A percentile compares a stretch with the other conserved stretches of the same genome.
phyloP scores from a whole-genome alignment of 1,140 invertebrate genomes.

The Carposina sasakii region DNA sequence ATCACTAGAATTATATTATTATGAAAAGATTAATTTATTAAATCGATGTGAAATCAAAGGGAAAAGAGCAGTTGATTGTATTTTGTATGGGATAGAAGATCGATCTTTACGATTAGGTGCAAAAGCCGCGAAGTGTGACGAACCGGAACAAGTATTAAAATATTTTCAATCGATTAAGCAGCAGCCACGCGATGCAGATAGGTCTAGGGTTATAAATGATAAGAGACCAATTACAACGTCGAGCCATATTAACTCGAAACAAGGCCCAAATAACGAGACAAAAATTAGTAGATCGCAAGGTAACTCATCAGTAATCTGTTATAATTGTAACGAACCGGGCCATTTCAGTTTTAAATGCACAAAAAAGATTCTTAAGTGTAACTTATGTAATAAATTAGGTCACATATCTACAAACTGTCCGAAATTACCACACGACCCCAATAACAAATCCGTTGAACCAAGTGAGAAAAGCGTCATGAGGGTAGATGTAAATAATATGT shows the following conservation, averaged over 20 bases:
- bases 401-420: background rate
- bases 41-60: constrained; percentile 11
- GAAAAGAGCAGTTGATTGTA: constrained; percentile 10
- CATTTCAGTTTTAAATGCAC: background rate
- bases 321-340: constrained; percentile 2
- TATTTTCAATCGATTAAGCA: constrained; percentile 10
- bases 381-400: background rate
- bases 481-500: background rate
- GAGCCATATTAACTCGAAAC: background rate
- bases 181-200: background rate
- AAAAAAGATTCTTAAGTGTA: background rate
- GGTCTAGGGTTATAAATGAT: background rate
- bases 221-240: background rate
- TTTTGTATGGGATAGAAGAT: constrained; percentile 9
- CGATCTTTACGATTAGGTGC: constrained; percentile 6
- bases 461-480: background rate
- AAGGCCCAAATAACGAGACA: background rate
- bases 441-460: background rate
- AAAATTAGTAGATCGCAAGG: background rate
- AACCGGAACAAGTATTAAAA: constrained; percentile 7
- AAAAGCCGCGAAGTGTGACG: constrained; percentile 5
- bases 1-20: constrained; percentile 10
- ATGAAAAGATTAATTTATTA: constrained; percentile 8
- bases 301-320: background rate
- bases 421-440: background rate